Percentiles rank a stretch among this genome's conserved stretches.
phyloP scores from a whole-genome alignment of 2,797 vertebrate species.

The Melanogrammus aeglefinus region DNA sequence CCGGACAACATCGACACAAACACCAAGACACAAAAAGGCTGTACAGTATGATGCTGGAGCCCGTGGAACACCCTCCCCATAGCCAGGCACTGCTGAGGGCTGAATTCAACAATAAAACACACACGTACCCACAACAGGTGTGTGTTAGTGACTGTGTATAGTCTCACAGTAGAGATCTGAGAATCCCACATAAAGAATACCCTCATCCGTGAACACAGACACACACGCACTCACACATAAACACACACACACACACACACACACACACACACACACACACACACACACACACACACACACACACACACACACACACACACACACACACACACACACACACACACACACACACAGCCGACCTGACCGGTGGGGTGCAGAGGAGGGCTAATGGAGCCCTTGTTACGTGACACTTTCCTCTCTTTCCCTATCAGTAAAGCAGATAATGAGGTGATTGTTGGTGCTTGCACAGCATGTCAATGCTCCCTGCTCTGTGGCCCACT shows the following conservation, averaged over 20 bases:
- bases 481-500: conserved; percentile 21
- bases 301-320: conserved; percentile 15
- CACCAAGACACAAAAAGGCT: background rate
- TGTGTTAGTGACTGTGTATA: background rate
- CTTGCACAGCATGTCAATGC: conserved; percentile 35
- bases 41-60: background rate
- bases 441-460: conserved; percentile 58
- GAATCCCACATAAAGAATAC: background rate
- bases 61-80: background rate
- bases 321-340: conserved; percentile 17
- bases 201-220: background rate
- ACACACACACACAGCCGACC: background rate
- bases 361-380: conserved; percentile 23
- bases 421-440: conserved; percentile 41
- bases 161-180: background rate
- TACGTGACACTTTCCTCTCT: conserved; percentile 36
- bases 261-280: conserved; percentile 13
- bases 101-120: background rate
- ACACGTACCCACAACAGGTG: background rate
- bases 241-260: conserved; percentile 16
- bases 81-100: background rate
- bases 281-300: conserved; percentile 10
- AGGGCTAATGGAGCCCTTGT: conserved; percentile 51
- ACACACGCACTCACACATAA: conserved; percentile 2
- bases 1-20: background rate